Conservation (phyloP, 2,113 vertebrate genomes). For the Rallus limicola region DNA sequence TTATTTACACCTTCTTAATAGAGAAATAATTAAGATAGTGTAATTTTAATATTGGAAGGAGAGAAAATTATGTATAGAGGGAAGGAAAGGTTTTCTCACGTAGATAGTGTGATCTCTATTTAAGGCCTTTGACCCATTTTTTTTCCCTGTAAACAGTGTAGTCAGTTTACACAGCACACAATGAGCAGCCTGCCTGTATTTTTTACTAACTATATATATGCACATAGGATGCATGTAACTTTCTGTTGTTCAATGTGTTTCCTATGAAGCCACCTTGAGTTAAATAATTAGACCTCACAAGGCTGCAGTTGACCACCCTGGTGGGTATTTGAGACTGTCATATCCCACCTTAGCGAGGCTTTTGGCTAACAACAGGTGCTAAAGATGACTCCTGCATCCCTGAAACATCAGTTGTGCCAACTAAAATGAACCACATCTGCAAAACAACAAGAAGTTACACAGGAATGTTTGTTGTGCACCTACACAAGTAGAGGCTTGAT, state of each 20-base stretch:
- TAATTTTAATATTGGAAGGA: background rate
- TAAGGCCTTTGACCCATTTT: background rate
- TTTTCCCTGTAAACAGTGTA: background rate
- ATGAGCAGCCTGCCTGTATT: background rate
- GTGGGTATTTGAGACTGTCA: background rate
- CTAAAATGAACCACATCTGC: background rate
- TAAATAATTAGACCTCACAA: background rate
- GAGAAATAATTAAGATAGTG: background rate
- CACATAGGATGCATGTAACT: background rate
- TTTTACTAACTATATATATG: background rate
- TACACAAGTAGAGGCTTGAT: constrained; percentile 33
- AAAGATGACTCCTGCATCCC: background rate
- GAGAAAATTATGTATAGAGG: background rate
- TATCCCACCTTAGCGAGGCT: background rate
- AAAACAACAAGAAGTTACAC: background rate
- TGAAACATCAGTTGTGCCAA: background rate
- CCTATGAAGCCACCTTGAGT: background rate
- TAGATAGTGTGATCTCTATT: background rate
- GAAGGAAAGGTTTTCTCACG: background rate
- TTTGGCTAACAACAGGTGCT: background rate
- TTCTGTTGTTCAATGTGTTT: background rate
- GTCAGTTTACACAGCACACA: background rate
- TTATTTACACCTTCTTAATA: background rate
- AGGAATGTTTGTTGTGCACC: background rate
- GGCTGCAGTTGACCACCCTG: background rate